Base-by-base conservation (phyloP, 2,113 vertebrate genomes). In the Silurus asotus region DNA sequence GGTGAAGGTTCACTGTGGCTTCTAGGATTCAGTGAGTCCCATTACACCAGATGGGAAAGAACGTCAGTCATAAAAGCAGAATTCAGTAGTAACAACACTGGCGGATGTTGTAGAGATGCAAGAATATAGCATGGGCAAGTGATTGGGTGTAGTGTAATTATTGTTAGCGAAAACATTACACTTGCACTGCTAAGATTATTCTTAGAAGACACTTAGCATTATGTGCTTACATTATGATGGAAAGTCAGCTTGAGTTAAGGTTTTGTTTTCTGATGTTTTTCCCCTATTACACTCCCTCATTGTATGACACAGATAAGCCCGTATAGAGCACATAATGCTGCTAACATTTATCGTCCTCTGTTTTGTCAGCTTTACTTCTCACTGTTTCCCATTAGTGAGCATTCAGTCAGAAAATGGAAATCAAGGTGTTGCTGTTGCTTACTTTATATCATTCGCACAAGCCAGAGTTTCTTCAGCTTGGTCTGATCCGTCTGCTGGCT, bases 311-410 rank as follows among this genome's bases (percentile, higher is more conserved):
- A 10, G 15, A 51, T 37, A 59, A n/a, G 82, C 59, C 5, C 25
- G 64, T 72, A 37, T 37, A 51, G 28, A 74, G 49, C 83, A 80
- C 85, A 56, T 87, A 75, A 79, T 14, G 20, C 48, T 58, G 51
- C 61, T 87, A 72, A 69, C 53, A 69, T 87, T 89, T 77, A 61
- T 48, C 17, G 28, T 64, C 58, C 72, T 53, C 53, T 25, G 64
- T 45, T 82, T 80, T 83, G 86, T 79, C 75, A 70, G 83, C 62
- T 85, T 89, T 86, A 85, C 81, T n/a, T 67, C 86, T 74, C n/a
- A 28, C 20, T 69, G 55, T 83, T 87, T 10, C 65, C 0, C 64
- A 65, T 87, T 85, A 78, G 72, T 25, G 76, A 67, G 55, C 79
- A 79, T 85, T 80, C 75, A 25, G 23, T 80, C 83, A 80, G 83